Conservation (phyloP, 2,113 vertebrate genomes). For the Otus sunia region DNA sequence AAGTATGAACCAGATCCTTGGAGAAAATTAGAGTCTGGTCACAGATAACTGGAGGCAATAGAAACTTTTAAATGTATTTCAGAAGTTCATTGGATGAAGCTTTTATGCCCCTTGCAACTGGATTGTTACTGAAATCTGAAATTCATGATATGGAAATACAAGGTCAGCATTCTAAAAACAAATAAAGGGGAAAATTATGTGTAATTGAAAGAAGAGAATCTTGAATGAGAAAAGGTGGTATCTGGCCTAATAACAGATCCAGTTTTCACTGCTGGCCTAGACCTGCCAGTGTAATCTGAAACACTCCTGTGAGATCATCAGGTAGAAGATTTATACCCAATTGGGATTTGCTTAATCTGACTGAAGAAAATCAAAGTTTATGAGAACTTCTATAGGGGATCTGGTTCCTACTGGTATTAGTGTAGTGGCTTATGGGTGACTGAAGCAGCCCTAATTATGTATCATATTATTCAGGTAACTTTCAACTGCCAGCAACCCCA, state of each 20-base stretch:
- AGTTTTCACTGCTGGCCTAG: background rate
- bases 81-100: background rate
- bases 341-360: background rate
- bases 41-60: background rate
- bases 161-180: background rate
- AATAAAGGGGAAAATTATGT: background rate
- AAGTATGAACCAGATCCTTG: background rate
- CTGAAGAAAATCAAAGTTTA: background rate
- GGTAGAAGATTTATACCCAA: background rate
- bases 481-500: background rate
- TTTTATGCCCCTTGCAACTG: background rate
- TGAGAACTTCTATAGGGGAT: accelerated
- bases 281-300: background rate
- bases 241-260: background rate
- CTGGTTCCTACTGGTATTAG: background rate
- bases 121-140: background rate
- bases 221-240: background rate
- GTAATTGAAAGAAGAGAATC: background rate
- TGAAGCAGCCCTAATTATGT: background rate
- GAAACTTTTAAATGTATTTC: background rate
- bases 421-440: background rate
- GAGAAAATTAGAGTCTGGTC: background rate
- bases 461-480: background rate
- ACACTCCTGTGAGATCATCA: background rate
- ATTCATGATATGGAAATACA: background rate